A percentile compares a stretch with the other conserved stretches of the same genome.
Conservation (phyloP, 2,888 invertebrate species). For the Sepioteuthis lessoniana region DNA sequence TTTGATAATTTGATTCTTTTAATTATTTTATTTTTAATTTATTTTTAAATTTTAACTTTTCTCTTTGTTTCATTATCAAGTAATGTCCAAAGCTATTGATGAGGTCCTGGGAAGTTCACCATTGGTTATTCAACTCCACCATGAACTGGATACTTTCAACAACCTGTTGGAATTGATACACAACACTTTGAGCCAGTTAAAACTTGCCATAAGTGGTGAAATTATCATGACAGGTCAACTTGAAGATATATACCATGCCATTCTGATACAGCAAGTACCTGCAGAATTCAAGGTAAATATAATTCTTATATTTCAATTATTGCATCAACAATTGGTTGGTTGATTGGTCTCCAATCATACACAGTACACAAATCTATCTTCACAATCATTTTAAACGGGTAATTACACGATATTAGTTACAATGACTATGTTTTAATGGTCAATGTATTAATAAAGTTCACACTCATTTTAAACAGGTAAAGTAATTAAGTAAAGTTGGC, state of each 20-base stretch:
- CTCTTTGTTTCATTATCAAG: not conserved
- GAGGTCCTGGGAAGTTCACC: constrained; percentile 69
- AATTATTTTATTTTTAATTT: no score
- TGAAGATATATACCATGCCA: constrained; percentile 72
- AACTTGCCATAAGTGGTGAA: constrained; percentile 73
- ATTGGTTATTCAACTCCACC: constrained; percentile 73
- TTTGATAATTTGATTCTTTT: no score
- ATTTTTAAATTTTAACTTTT: no score
- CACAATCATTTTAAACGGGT: no score
- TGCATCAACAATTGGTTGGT: no score
- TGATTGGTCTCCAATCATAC: no score
- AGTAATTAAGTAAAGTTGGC: no score
- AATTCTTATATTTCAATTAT: not conserved
- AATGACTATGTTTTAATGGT: no score
- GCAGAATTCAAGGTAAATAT: constrained; percentile 69
- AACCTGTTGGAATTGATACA: constrained; percentile 69
- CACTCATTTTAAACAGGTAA: no score
- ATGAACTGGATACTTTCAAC: constrained; percentile 74
- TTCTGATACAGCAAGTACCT: constrained; percentile 72
- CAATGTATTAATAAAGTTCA: no score
- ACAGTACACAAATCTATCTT: no score
- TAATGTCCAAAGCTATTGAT: constrained; percentile 51
- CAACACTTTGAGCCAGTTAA: constrained; percentile 65
- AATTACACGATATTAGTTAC: no score
- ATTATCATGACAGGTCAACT: constrained; percentile 73